A percentile compares a stretch with the other conserved stretches of the same genome.
Conservation (phyloP, 1,140 invertebrate genomes). For the Limonius californicus region DNA sequence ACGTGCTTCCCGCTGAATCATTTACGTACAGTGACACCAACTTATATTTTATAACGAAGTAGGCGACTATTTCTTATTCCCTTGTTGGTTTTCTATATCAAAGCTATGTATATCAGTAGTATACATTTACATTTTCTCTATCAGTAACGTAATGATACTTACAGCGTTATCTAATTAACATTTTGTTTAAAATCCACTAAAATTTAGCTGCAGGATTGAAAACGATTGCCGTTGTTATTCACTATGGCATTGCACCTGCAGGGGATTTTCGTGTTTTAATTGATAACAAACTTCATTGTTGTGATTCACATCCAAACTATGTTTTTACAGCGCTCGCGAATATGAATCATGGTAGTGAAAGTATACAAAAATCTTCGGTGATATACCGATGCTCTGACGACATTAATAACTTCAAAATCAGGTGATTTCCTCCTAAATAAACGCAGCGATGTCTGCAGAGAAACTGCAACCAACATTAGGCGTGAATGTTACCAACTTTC, state of each 20-base stretch:
- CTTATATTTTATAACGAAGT: too few relatives aligned
- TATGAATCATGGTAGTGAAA: not conserved
- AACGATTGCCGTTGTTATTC: conserved; percentile 19
- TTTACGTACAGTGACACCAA: too few relatives aligned
- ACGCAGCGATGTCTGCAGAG: not conserved
- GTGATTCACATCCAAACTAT: not conserved
- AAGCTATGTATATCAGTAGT: too few relatives aligned
- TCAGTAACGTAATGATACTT: too few relatives aligned
- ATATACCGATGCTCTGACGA: conserved; percentile 37
- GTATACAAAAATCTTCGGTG: conserved; percentile 30
- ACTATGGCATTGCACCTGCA: too few relatives aligned
- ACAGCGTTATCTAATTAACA: too few relatives aligned
- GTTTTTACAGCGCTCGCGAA: not conserved
- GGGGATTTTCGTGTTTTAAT: not conserved
- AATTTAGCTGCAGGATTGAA: conserved; percentile 5
- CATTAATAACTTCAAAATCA: conserved; percentile 37
- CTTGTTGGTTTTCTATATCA: too few relatives aligned
- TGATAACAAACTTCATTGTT: conserved; percentile 10
- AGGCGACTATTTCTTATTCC: too few relatives aligned
- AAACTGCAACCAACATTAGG: not conserved
- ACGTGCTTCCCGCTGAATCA: too few relatives aligned
- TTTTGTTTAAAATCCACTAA: too few relatives aligned
- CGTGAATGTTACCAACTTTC: too few relatives aligned
- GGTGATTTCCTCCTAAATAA: conserved; percentile 22
- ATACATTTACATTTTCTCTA: too few relatives aligned